Evolutionary conservation across 2,888 invertebrate genomes (phyloP).

Genomic region (Hyalella azteca): DNA sequence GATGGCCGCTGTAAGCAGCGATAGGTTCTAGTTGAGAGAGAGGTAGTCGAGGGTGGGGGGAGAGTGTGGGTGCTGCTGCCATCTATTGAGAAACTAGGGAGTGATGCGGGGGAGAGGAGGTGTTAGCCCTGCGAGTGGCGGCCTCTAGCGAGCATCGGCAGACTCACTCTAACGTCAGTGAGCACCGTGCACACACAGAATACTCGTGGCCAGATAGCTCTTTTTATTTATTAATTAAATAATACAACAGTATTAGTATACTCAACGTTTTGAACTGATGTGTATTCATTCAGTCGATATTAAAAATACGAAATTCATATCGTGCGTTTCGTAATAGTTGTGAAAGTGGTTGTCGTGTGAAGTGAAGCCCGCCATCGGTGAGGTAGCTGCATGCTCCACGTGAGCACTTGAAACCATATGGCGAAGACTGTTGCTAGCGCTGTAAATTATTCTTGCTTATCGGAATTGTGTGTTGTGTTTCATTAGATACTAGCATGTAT

Average conservation of each 20-base stretch:
- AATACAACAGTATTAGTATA: no score
- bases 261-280: no score
- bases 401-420: conserved; percentile 31
- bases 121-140: conserved; percentile 9
- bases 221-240: background rate
- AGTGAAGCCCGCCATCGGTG: background rate
- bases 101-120: conserved; percentile 23
- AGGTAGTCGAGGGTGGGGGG: background rate
- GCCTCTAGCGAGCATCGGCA: conserved; percentile 6
- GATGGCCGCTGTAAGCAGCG: no score
- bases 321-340: no score
- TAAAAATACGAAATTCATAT: no score
- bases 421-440: background rate
- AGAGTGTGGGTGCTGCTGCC: background rate
- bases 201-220: background rate
- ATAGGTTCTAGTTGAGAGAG: background rate
- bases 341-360: background rate
- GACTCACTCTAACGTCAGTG: conserved; percentile 27
- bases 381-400: conserved; percentile 13
- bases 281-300: no score
- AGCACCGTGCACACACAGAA: background rate
- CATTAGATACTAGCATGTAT: conserved; percentile 3
- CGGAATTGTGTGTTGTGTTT: background rate
- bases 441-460: background rate
- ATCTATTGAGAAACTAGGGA: conserved; percentile 15